Base-by-base conservation (phyloP, 53 echinoderm and acorn worm species). In the Pentamera pediparva region DNA sequence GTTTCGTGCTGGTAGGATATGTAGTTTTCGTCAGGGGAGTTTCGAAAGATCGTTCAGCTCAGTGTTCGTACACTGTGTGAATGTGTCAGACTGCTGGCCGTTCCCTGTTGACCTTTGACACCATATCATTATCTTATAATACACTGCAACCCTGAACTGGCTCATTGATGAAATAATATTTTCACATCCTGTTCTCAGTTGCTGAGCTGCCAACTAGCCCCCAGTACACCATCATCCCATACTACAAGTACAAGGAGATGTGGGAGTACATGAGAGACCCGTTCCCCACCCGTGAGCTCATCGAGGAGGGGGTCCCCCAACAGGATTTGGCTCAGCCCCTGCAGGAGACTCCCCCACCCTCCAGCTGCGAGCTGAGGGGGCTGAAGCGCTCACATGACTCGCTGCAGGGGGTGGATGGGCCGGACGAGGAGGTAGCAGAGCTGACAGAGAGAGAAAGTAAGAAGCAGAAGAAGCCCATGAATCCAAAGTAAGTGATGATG, bases 401-500 rank as follows among this genome's bases (percentile, higher is more conserved):
- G 6, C 41, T 60, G 30, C 61, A 77, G 45, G 81, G 78, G 50
- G 65, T 50, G 34, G 64, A 53, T 9, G 83, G 79, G 24, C 78
- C 86, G 37, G 93, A 92, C 55, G 63, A 86, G 11, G 93, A 92
- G 89, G 84, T 92, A 17, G 89, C 89, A 1, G 85, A 82, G 26
- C 73, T 92, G 21, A 92, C 79, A 70, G 70, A 73, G 35, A 84
- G 75, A 55, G 71, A 59, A 17, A 78, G 62, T 28, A 92, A 92
- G 81, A 92, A 87, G 41, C 70, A 50, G 27, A 92, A 89, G 60
- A 92, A 89, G 60, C 80, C 86, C 12, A 92, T 92, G 93, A 83
- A 92, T 65, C 93, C 93, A 52, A 92, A 87, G 93, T 92, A 60
- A 89, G 86, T 60, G 2, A 30, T n/a, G n/a, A n/a, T n/a, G n/a